Evolutionary conservation across 2,113 vertebrate species (phyloP), one percentile per base, ranked within the genome.

Genomic region (Atlantisia rogersi): DNA sequence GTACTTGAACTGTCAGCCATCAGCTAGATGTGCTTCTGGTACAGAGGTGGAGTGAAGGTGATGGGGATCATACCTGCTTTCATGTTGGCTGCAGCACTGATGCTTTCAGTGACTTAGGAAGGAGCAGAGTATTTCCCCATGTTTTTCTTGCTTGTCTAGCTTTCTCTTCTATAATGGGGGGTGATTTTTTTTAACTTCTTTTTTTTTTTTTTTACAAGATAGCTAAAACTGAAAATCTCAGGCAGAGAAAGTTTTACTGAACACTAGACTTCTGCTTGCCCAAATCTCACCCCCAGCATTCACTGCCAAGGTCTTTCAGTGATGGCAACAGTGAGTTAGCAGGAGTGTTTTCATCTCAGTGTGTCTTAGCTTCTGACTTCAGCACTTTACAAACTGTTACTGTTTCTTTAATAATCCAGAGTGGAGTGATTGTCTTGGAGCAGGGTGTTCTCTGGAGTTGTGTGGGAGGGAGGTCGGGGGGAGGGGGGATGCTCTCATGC

Each of bases 401-500:
- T 24, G n/a, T 60, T 52, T 48, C 37, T 60, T 65, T 42, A 26
- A 12, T 7, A 32, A 29, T 17, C 35, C 6, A 4, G 31, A 46
- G 28, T 6, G 69, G 42, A 9, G 29, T 48, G 7, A n/a, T 52
- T 56, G 35, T 32, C 35, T 50, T 26, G 39, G 86, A 25, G 32
- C 29, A 2, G 2, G 9, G 12, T 63, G 70, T 68, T 26, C 88
- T 52, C 53, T 62, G 59, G 39, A 31, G 63, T 7, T 11, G 7
- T 9, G 78, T 6, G 37, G 85, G 42, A 37, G 40, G 64, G 40
- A 35, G 40, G 3, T 31, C 35, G 35, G 35, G 35, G 39, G 29
- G 2, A 11, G 48, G 26, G 46, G 18, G 15, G 9, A 12, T 6
- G 6, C 1, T 2, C 7, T 4, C n/a, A 1, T 2, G 15, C 1